These are phyloP conservation scores for Ptychochromis oligacanthus DNA, from an alignment of 2,113 vertebrate genomes.

Conservation along the genomic window DNA sequence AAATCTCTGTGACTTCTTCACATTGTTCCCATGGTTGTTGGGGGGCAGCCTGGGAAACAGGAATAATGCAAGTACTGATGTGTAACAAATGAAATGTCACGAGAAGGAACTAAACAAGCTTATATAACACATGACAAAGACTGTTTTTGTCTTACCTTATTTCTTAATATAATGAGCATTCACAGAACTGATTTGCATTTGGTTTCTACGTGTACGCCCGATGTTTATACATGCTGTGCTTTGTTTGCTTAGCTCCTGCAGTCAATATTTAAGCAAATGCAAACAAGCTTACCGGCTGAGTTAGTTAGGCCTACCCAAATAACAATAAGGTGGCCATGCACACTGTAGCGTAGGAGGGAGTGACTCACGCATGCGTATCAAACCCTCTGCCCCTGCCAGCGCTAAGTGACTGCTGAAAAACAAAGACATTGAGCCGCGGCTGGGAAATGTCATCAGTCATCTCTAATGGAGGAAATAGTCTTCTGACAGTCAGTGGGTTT, in stretches of 20 bases:
- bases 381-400: constrained; percentile 16
- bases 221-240: neutral
- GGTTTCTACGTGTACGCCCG: neutral
- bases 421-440: constrained; percentile 65
- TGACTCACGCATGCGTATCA: constrained; percentile 77
- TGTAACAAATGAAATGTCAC: constrained; percentile 9
- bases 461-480: constrained; percentile 28
- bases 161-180: neutral
- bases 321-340: constrained; percentile 31
- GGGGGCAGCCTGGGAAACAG: neutral
- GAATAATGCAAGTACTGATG: constrained; percentile 3
- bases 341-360: constrained; percentile 57
- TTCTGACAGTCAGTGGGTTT: neutral
- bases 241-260: neutral
- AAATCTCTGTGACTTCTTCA: neutral
- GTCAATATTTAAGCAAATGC: neutral
- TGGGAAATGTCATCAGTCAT: constrained; percentile 55
- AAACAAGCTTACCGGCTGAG: constrained; percentile 1
- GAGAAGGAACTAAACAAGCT: constrained; percentile 3
- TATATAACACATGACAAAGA: constrained; percentile 18
- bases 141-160: neutral
- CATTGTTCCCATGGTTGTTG: neutral
- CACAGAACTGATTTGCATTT: neutral
- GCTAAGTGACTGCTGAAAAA: constrained; percentile 73
- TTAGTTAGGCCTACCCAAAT: neutral